Base-by-base conservation (phyloP, 2,888 invertebrate species). In the Drosophila macrospina region DNA sequence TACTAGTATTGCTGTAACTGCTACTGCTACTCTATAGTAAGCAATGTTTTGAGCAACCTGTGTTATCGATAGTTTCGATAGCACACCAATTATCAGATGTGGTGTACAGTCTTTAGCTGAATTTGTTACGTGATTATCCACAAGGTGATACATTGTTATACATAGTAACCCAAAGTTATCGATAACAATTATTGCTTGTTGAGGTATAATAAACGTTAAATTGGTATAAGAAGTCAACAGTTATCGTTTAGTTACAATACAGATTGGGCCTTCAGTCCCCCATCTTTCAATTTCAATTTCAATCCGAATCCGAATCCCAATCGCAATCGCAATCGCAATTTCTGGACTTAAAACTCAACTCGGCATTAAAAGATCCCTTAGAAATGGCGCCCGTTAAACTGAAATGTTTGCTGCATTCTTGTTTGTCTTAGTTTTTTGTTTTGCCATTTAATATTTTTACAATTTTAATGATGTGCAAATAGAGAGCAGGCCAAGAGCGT, bases 401-500 rank as follows among this genome's bases (percentile, higher is more conserved):
- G 15, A 52, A 52, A 41, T 50, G 41, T 30, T 44, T 10, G 47
- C 30, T 39, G 37, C 30, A 56, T 48, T 68, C 59, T 59, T 86
- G 72, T 83, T 88, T 78, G 62, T 73, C 77, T 80, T 82, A 73
- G 82, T 82, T 80, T 78, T 71, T 72, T 71, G 62, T 78, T 74
- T 70, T 72, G 69, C 77, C 80, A 79, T 88, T 85, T 82, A 76
- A 77, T 84, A 81, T 86, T 89, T 90, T 87, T 88, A 78, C 80
- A 90, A 89, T 91, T 91, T 91, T 91, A 91, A 91, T 91, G 91
- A 91, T 91, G 78, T 90, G 87, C 91, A 91, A 91, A 91, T 89
- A 91, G 67, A 61, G 55, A 59, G 36, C 15, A 2, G 20, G 20
- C 2, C 2, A 20, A 20, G 34, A 10, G 15, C 10, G n/a, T 13